phyloP scores from a whole-genome alignment of 2,888 invertebrate species.

The Tryphoninae sp. region DNA sequence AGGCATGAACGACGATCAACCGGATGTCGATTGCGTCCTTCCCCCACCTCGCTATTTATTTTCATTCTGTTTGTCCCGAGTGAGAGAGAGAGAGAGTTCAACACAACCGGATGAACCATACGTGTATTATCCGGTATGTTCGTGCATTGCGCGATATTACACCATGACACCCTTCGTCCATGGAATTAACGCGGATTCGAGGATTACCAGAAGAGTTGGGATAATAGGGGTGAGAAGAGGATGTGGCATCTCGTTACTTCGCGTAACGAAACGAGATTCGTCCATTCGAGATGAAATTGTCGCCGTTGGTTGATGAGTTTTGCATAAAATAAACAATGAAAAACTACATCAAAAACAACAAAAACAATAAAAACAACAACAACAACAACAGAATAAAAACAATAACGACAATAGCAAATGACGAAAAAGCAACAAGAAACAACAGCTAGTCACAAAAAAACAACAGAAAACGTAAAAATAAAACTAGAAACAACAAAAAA shows the following conservation, averaged over 20 bases:
- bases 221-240: too few relatives aligned
- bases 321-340: background rate
- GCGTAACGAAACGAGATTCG: constrained; percentile 15
- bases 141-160: constrained; percentile 10
- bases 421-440: too few relatives aligned
- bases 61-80: constrained; percentile 45
- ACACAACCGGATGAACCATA: constrained; percentile 49
- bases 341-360: background rate
- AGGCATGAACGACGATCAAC: constrained; percentile 16
- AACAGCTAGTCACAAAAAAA: too few relatives aligned
- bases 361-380: too few relatives aligned
- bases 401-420: too few relatives aligned
- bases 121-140: constrained; percentile 17
- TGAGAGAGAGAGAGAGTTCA: constrained; percentile 4
- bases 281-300: background rate
- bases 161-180: constrained; percentile 6
- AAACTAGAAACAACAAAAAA: too few relatives aligned
- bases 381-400: too few relatives aligned
- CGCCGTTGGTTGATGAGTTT: constrained; percentile 12
- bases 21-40: constrained; percentile 47
- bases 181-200: constrained; percentile 49
- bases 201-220: constrained; percentile 30
- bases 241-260: background rate
- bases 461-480: too few relatives aligned
- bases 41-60: constrained; percentile 9